Evolutionary conservation across 2,888 invertebrate species (phyloP), one percentile per base, ranked within the genome.

Genomic region (Heliconius cydno): DNA sequence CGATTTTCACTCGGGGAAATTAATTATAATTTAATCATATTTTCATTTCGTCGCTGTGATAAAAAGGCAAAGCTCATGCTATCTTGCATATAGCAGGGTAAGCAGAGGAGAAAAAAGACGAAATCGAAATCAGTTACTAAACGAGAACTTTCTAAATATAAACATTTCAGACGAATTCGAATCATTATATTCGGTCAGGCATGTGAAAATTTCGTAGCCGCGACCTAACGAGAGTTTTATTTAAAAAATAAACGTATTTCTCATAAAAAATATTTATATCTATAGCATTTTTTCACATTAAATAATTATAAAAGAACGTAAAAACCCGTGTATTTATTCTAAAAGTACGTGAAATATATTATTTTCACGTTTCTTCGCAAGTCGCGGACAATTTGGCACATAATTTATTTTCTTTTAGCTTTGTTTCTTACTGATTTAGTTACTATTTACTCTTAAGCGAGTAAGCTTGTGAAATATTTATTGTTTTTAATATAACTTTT

Each of bases 361-460:
- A 72, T 72, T 72, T 57, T 57, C 72, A 38, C 72, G 46, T 57
- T 74, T 60, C 15, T 9, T 63, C 38, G 19, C 38, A 65, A 41
- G 41, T 38, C 25, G 63, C 30, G 41, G 63, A 41, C 60, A 28
- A 74, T 65, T 65, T 60, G 60, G 28, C 38, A 22, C 41, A 60
- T 60, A 57, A 73, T 73, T 57, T 60, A n/a, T n/a, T 73, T 3
- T 15, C n/a, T 57, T 34, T 60, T 57, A 34, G 34, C 57, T 60
- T 57, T 73, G n/a, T n/a, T 73, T 57, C 13, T 34, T 60, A 57
- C 7, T 12, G 30, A 7, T 73, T 73, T 73, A 15, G 41, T 57
- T 60, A 73, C 63, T 74, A 15, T 74, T 63, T 13, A 60, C 7
- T n/a, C 25, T 74, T n/a, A 63, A 72, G 28, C 19, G 28, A 19